These are phyloP conservation scores for Galleria mellonella DNA, from an alignment of 1,140 invertebrate genomes.

Conservation along the genomic window DNA sequence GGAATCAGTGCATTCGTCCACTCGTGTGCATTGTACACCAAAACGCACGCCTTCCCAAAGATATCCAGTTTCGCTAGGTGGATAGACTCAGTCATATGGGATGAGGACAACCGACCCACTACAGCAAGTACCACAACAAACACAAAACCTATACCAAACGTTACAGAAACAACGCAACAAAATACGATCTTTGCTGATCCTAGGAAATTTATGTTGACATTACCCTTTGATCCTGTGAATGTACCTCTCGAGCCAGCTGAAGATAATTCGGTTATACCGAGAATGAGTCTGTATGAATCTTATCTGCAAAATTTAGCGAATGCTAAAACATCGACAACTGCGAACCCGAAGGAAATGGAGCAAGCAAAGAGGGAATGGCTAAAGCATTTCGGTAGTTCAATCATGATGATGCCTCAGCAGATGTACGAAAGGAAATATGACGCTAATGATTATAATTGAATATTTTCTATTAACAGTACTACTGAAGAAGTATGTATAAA, in stretches of 20 bases:
- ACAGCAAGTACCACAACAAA: slow-evolving; percentile 17
- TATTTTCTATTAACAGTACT: no score
- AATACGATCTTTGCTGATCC: slow-evolving; percentile 29
- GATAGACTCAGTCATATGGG: slow-evolving; percentile 57
- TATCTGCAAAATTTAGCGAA: slow-evolving; percentile 47
- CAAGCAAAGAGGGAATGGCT: slow-evolving; percentile 32
- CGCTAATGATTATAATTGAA: slow-evolving; percentile 17
- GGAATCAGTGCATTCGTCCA: slow-evolving; percentile 48
- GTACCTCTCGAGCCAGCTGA: slow-evolving; percentile 56
- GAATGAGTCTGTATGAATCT: slow-evolving; percentile 59
- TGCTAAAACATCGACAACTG: slow-evolving; percentile 38
- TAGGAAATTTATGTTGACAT: slow-evolving; percentile 40
- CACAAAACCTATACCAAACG: slow-evolving; percentile 6
- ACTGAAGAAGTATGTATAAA: no score
- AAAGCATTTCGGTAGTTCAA: slow-evolving; percentile 29
- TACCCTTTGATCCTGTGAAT: slow-evolving; percentile 53
- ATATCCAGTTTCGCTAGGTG: slow-evolving; percentile 47
- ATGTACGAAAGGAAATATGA: slow-evolving; percentile 22
- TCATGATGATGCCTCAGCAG: slow-evolving; percentile 21
- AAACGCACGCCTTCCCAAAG: slow-evolving; percentile 58
- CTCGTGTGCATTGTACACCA: slow-evolving; percentile 50
- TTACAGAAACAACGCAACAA: slow-evolving; percentile 16
- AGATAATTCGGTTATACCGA: slow-evolving; percentile 53
- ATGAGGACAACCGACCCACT: slow-evolving; percentile 45
- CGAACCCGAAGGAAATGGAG: slow-evolving; percentile 17